Percentiles rank a stretch among this genome's conserved stretches.
Evolutionary conservation across 2,797 vertebrate genomes (phyloP).

Genomic region (Scarus forsteni): DNA sequence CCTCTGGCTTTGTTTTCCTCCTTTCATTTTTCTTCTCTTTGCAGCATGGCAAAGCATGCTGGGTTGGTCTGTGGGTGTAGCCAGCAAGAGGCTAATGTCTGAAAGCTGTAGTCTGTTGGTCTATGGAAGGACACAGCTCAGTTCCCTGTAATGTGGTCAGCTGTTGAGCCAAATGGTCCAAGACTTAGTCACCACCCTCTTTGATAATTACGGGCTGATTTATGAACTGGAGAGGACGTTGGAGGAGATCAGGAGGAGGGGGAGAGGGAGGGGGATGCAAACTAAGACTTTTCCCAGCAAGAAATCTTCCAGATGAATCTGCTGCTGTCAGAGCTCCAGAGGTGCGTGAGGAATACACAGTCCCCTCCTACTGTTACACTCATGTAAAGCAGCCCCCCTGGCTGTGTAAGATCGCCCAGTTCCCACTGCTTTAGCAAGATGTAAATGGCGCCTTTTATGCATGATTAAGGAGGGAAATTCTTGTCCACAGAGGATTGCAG

Average conservation of each 20-base stretch:
- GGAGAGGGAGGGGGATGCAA: constrained; percentile 14
- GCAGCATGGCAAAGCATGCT: background rate
- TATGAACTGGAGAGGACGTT: constrained; percentile 44
- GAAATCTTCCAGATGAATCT: constrained; percentile 54
- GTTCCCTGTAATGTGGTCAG: constrained; percentile 62
- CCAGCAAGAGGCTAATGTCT: constrained; percentile 13
- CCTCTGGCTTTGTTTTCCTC: constrained; percentile 2
- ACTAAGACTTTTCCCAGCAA: constrained; percentile 7
- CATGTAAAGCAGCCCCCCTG: constrained; percentile 54
- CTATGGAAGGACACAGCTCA: constrained; percentile 36
- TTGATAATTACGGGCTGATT: constrained; percentile 70
- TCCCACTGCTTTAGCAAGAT: constrained; percentile 43
- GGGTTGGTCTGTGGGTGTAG: constrained; percentile 18
- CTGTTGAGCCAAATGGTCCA: constrained; percentile 69
- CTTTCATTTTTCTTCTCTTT: constrained; percentile 10
- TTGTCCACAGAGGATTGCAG: constrained; percentile 8
- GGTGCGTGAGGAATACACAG: constrained; percentile 44
- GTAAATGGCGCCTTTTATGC: constrained; percentile 48
- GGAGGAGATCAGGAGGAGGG: constrained; percentile 11
- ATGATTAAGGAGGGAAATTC: constrained; percentile 46
- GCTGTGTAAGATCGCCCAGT: constrained; percentile 21
- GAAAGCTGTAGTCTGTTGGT: constrained; percentile 30
- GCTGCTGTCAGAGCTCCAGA: constrained; percentile 47
- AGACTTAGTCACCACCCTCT: constrained; percentile 53
- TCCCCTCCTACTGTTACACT: constrained; percentile 39